A percentile compares a stretch with the other conserved stretches of the same genome.
phyloP scores from a whole-genome alignment of 2,113 vertebrate genomes.

The Rhabdomys dilectus region DNA sequence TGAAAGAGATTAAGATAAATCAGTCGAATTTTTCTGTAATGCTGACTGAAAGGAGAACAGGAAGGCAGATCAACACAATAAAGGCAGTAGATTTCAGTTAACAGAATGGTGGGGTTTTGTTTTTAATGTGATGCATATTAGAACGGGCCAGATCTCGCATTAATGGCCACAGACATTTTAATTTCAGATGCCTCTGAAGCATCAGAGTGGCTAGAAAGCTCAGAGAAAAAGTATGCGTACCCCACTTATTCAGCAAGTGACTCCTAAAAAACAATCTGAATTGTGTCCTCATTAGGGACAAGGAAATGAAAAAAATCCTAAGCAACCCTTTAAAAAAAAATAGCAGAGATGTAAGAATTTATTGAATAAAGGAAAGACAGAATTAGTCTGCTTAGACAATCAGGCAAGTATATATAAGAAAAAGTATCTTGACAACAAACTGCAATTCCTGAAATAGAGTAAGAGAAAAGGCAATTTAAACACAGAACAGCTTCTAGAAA shows the following conservation, averaged over 20 bases:
- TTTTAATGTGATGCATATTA: neutral
- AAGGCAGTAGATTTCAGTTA: neutral
- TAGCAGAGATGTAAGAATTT: neutral
- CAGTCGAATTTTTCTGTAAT: slow-evolving; percentile 26
- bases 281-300: neutral
- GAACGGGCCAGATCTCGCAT: neutral
- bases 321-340: neutral
- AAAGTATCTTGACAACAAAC: slow-evolving; percentile 55
- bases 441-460: neutral
- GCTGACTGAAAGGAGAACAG: neutral
- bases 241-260: slow-evolving; percentile 30
- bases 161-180: neutral
- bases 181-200: slow-evolving; percentile 37
- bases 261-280: slow-evolving; percentile 48
- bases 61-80: neutral
- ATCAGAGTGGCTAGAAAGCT: slow-evolving; percentile 14
- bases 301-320: slow-evolving; percentile 6
- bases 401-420: neutral
- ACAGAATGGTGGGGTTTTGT: neutral
- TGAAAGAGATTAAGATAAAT: slow-evolving; percentile 41
- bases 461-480: slow-evolving; percentile 11
- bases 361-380: neutral
- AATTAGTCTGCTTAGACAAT: slow-evolving; percentile 26
- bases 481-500: slow-evolving; percentile 29
- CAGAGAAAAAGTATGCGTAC: slow-evolving; percentile 19